Conservation (phyloP, 2,888 invertebrate species). For the Euphydryas editha region DNA sequence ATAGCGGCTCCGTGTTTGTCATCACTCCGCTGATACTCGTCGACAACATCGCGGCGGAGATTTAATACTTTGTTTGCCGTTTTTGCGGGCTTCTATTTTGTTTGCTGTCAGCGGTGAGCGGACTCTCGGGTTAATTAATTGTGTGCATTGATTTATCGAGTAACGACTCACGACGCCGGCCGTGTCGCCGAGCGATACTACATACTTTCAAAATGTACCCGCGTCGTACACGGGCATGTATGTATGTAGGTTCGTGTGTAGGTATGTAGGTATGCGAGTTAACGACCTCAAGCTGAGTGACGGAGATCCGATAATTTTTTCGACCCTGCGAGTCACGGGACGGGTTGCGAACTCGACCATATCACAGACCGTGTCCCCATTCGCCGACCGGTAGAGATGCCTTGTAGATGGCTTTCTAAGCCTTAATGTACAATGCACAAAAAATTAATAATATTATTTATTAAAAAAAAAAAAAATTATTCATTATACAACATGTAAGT, state of each 20-base stretch:
- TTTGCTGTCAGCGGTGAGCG: slow-evolving; percentile 14
- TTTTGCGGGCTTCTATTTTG: slow-evolving; percentile 13
- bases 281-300: slow-evolving; percentile 33
- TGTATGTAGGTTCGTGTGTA: not conserved
- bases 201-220: slow-evolving; percentile 1
- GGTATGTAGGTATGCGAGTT: slow-evolving; percentile 13
- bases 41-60: slow-evolving; percentile 15
- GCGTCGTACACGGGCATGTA: not conserved
- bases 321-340: slow-evolving; percentile 19
- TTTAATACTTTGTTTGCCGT: slow-evolving; percentile 23
- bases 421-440: too few species aligned
- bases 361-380: not conserved
- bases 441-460: too few species aligned
- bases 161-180: not conserved
- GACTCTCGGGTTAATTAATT: slow-evolving; percentile 16
- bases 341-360: slow-evolving; percentile 14
- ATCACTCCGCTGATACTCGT: slow-evolving; percentile 9
- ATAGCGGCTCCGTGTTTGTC: slow-evolving; percentile 16
- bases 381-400: too few species aligned
- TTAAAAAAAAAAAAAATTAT: too few species aligned
- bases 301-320: slow-evolving; percentile 25
- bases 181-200: not conserved
- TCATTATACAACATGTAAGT: too few species aligned
- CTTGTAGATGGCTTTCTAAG: too few species aligned
- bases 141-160: slow-evolving; percentile 18